Evolutionary conservation across 2,797 vertebrate genomes (phyloP), one percentile per base, ranked within the genome.

Genomic region (Microcaecilia unicolor): DNA sequence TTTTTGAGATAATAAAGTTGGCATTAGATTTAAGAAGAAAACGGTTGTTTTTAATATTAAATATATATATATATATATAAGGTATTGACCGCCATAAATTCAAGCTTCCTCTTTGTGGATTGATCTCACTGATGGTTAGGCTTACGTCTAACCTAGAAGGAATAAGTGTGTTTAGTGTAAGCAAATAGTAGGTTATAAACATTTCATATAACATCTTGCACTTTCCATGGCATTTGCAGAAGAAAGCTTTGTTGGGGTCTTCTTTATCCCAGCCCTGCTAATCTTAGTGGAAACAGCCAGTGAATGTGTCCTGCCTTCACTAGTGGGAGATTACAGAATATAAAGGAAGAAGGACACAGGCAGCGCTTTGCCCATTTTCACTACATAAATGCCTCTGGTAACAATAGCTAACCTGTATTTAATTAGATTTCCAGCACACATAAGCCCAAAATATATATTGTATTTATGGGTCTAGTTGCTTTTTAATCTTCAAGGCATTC

Each of bases 101-200:
- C 58, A 41, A 61, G 59, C 38, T 70, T 68, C 58, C 51, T 47
- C 44, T 47, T 47, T 37, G 1, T 48, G 55, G 75, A 80, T 65
- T 67, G 70, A 75, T 79, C 16, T 24, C 35, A 37, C 37, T 22
- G 33, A 46, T 48, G 44, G 48, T 65, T 70, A 51, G 18, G 18
- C 44, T n/a, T 69, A 70, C 70, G 52, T 72, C 67, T 71, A 63
- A 9, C 55, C n/a, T n/a, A n/a, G 38, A 54, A 58, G 42, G 44
- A 37, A 34, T 43, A 58, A 44, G 57, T 60, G 56, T 32, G 22
- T 71, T 67, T 71, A 67, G 52, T 17, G n/a, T n/a, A n/a, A n/a
- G n/a, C n/a, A 67, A 73, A 53, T 48, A 8, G 16, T 36, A 31
- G 34, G 44, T 37, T 55, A 46, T 40, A 58, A 76, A 64, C 19